These are phyloP conservation scores for Montipora sp. DNA, from an alignment of 64 coral and sea anemone genomes.

Conservation along the genomic window DNA sequence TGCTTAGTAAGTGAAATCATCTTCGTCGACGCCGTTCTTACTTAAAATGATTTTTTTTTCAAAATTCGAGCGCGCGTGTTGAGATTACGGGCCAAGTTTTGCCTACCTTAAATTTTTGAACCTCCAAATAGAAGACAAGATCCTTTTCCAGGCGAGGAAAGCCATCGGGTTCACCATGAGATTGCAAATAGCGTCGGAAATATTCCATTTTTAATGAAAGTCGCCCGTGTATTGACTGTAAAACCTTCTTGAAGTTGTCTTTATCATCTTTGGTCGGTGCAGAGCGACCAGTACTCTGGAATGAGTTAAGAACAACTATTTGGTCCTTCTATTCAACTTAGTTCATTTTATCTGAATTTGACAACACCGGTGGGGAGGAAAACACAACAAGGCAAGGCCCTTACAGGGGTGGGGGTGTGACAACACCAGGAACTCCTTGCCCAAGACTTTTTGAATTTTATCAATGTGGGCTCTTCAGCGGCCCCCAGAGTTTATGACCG, in stretches of 20 bases:
- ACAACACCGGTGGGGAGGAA: too few relatives aligned
- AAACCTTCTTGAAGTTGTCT: slow-evolving; percentile 78
- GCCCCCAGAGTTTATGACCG: too few relatives aligned
- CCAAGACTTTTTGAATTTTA: too few relatives aligned
- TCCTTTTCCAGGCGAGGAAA: slow-evolving; percentile 91
- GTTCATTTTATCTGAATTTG: background rate
- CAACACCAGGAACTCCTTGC: too few relatives aligned
- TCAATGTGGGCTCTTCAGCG: too few relatives aligned
- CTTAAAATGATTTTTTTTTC: too few relatives aligned
- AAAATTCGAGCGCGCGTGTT: background rate
- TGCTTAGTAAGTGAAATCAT: too few relatives aligned
- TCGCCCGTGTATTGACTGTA: slow-evolving; percentile 85
- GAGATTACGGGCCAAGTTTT: background rate
- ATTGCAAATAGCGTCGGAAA: slow-evolving; percentile 90
- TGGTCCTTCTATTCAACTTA: background rate
- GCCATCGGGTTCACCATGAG: slow-evolving; percentile 78
- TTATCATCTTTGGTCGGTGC: slow-evolving; percentile 87
- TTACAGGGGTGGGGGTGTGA: too few relatives aligned
- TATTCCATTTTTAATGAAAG: slow-evolving; percentile 88
- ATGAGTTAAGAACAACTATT: background rate
- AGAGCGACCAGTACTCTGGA: slow-evolving; percentile 80
- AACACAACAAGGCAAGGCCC: too few relatives aligned
- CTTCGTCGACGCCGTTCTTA: too few relatives aligned
- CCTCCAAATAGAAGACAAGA: slow-evolving; percentile 94
- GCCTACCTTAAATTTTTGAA: slow-evolving; percentile 95